Evolutionary conservation across 1,140 invertebrate genomes (phyloP).

Genomic region (Ips nitidus): DNA sequence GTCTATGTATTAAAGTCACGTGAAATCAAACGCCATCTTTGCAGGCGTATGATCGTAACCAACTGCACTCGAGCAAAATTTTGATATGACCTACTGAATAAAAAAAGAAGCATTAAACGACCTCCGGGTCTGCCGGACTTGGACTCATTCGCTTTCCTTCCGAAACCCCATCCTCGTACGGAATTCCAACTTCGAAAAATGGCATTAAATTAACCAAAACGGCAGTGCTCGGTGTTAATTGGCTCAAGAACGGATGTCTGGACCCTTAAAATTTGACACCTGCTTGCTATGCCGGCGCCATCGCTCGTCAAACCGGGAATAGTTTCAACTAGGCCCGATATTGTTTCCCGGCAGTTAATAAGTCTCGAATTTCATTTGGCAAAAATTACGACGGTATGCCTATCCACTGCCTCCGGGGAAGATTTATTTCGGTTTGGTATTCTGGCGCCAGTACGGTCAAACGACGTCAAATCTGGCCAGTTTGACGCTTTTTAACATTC

Average conservation of each 20-base stretch:
- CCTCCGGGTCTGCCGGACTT: neutral
- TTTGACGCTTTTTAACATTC: constrained; percentile 25
- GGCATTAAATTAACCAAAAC: constrained; percentile 16
- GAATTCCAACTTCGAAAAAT: neutral
- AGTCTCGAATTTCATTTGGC: constrained; percentile 5
- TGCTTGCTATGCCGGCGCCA: constrained; percentile 23
- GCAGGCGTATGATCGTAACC: no score
- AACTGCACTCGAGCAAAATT: no score
- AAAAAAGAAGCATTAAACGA: no score
- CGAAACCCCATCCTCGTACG: neutral
- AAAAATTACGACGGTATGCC: neutral
- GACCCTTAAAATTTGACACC: constrained; percentile 32
- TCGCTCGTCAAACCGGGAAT: constrained; percentile 18
- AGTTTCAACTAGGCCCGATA: neutral
- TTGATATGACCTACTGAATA: no score
- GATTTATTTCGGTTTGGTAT: constrained; percentile 17
- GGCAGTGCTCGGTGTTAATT: constrained; percentile 14
- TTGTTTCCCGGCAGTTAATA: neutral
- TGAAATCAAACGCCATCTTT: no score
- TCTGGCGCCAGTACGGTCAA: constrained; percentile 21
- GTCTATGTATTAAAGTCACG: no score
- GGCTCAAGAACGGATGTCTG: constrained; percentile 24
- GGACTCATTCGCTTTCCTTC: neutral
- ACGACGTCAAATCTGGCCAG: constrained; percentile 17
- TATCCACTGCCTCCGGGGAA: neutral